Percentiles rank a stretch among this genome's conserved stretches.
Conservation (phyloP, 35 echinoderm and acorn worm species). For the Diadema setosum region DNA sequence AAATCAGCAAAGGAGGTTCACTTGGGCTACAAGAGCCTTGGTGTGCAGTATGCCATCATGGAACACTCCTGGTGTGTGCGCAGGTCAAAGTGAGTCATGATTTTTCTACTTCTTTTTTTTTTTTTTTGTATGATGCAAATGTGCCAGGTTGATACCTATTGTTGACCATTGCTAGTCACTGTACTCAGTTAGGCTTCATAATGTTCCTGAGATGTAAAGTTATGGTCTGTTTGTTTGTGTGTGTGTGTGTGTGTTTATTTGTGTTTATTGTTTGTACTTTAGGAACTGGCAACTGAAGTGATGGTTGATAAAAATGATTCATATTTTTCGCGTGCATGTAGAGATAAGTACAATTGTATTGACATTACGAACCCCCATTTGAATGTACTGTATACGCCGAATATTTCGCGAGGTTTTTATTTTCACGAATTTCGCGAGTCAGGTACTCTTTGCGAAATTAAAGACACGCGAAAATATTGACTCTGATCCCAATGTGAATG, state of each 20-base stretch:
- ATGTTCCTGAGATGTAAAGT: background rate
- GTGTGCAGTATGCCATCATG: slow-evolving; percentile 67
- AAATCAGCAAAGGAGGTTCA: slow-evolving; percentile 72
- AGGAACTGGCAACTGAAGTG: too few relatives aligned
- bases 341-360: too few relatives aligned
- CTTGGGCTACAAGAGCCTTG: slow-evolving; percentile 16
- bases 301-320: too few relatives aligned
- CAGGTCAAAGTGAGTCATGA: slow-evolving; percentile 63
- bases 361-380: too few relatives aligned
- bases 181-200: background rate
- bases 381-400: too few relatives aligned
- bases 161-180: background rate
- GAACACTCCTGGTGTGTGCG: slow-evolving; percentile 83
- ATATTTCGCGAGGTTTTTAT: too few relatives aligned
- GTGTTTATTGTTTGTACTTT: too few relatives aligned
- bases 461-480: too few relatives aligned
- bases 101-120: background rate
- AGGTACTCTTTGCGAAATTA: too few relatives aligned
- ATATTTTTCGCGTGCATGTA: too few relatives aligned
- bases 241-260: background rate
- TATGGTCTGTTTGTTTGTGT: background rate
- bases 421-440: too few relatives aligned
- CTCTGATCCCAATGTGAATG: too few relatives aligned
- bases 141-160: background rate
- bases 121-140: background rate